Evolutionary conservation across 2,113 vertebrate species (phyloP), one percentile per base, ranked within the genome.

Genomic region (Sebastes schlegelii): DNA sequence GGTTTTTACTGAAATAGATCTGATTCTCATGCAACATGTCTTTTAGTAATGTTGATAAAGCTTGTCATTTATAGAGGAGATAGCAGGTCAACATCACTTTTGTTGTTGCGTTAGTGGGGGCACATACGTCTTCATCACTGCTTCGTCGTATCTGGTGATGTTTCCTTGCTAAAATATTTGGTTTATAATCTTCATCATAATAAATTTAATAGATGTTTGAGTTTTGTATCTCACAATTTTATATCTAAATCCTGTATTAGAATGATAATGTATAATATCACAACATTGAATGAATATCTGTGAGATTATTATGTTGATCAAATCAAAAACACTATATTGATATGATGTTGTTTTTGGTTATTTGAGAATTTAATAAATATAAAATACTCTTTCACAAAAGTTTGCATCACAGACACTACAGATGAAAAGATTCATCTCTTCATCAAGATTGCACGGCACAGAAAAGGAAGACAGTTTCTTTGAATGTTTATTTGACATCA

Each of bases 1-100:
- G 74, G 12, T 42, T 79, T 52, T 61, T 10, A 46, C 57, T 58
- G 58, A 74, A 49, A 74, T 49, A 73, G 48, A 48, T 62, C 54
- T 8, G 45, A 40, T 62, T 61, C 9, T 14, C 34, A 26, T 19
- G 34, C 34, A 34, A 9, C 46, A n/a, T 73, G 54, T 48, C n/a
- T 79, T 64, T 52, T 42, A 1, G 42, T 51, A 19, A 40, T 58
- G 54, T 48, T 68, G 17, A 45, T 54, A 7, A 78, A 74, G 74
- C 55, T 17, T 46, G 11, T 45, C 3, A 19, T 73, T 61, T 8
- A 52, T 43, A n/a, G 42, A 4, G n/a, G 17, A 52, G 43, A 57
- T 19, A 23, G 60, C 19, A 78, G 62, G 23, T 64, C 57, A 48
- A 14, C 51, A 42, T 10, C 34, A 2, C 49, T 19, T 43, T 62